Base-by-base conservation (phyloP, 2,888 invertebrate species). In the Microctonus hyperodae region DNA sequence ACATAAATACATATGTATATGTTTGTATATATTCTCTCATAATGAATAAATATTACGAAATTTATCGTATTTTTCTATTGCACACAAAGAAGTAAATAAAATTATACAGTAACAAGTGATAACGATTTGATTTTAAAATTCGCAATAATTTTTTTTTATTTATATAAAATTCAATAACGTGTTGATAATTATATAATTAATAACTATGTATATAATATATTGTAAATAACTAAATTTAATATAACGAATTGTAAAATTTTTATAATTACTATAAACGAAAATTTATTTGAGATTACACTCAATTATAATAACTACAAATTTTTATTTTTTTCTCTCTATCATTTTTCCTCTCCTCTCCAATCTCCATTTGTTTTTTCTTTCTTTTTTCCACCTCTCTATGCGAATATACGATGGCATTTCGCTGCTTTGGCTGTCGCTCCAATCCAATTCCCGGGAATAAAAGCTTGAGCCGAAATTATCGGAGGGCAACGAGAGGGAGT, bases 391-490 rank as follows among this genome's bases (percentile, higher is more conserved):
- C n/a, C 48, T 55, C 63, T 6, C 28, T 13, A 40, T 56, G 51
- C 33, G 56, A 59, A 51, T 40, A 53, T 63, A 60, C 51, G 25
- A 44, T 59, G 28, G 61, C 66, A 63, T 64, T 44, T 69, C 67
- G 59, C 66, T 73, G 72, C 68, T 70, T 70, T 69, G 70, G 72
- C 50, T 73, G 73, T 73, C 69, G 71, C 72, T 68, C 71, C 73
- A 76, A 77, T 76, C 74, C 78, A 75, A 78, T 78, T 74, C 73
- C 69, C 67, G 70, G 44, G 74, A 71, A 77, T 77, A 78, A 78
- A 77, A 78, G 76, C 72, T 72, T 69, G 68, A 74, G 73, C 69
- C 73, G 71, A 77, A 78, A 79, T 79, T 78, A 79, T 78, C 77
- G 70, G 73, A 51, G 59, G 37, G 64, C 35, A 56, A 61, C 44